Evolutionary conservation across 2,113 vertebrate genomes (phyloP).

Genomic region (Porphyrio hochstetteri): DNA sequence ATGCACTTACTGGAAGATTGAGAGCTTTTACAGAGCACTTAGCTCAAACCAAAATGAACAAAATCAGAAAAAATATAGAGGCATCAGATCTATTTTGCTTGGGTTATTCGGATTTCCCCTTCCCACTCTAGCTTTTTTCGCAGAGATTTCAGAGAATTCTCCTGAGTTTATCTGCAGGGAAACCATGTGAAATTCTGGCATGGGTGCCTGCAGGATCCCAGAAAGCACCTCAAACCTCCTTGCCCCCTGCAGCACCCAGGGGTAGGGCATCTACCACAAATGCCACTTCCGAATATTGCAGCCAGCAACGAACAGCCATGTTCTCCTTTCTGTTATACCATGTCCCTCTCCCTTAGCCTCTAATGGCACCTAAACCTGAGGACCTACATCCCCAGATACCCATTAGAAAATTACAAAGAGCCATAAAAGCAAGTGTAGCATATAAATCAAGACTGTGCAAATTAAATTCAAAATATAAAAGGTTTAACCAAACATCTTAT

Average conservation of each 20-base stretch:
- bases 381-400: not conserved
- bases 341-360: not conserved
- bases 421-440: not conserved
- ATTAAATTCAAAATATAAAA: not conserved
- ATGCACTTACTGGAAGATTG: not conserved
- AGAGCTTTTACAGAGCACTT: fast-evolving
- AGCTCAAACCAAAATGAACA: not conserved
- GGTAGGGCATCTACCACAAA: not conserved
- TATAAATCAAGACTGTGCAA: not conserved
- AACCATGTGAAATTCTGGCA: not conserved
- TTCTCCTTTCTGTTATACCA: not conserved
- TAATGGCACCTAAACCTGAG: not conserved
- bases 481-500: conserved; percentile 26
- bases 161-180: not conserved
- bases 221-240: not conserved
- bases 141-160: not conserved
- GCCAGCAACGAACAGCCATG: not conserved
- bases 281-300: not conserved
- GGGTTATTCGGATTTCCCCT: not conserved
- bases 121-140: not conserved
- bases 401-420: not conserved
- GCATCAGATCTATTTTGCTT: not conserved
- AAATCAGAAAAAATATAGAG: not conserved
- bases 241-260: not conserved
- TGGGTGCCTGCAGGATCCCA: not conserved